phyloP scores from a whole-genome alignment of 2,113 vertebrate genomes.

The Plotosus lineatus region DNA sequence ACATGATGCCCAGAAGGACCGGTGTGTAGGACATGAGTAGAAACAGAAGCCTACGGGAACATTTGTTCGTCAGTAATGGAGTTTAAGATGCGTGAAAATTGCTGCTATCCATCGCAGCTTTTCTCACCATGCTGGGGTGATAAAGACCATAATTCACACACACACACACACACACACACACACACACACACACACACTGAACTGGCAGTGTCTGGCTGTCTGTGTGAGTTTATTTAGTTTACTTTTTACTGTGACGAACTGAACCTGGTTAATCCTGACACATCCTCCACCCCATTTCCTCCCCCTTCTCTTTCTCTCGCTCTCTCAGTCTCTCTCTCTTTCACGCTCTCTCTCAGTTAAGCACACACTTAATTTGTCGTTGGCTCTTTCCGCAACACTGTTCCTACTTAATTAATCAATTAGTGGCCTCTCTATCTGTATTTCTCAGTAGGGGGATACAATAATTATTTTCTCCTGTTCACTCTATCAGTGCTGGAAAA shows the following conservation, averaged over 20 bases:
- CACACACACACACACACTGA: constrained; percentile 10
- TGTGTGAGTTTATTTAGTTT: constrained; percentile 29
- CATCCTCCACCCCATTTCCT: not conserved
- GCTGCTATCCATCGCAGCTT: constrained; percentile 32
- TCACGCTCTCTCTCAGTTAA: not conserved
- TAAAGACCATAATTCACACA: constrained; percentile 28
- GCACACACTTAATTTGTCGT: constrained; percentile 17
- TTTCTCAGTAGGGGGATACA: constrained; percentile 12
- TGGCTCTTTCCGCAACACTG: constrained; percentile 9
- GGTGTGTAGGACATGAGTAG: constrained; percentile 20
- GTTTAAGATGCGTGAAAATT: constrained; percentile 43
- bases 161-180: constrained; percentile 30
- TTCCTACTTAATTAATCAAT: constrained; percentile 32
- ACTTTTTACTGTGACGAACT: constrained; percentile 27
- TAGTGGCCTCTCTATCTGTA: constrained; percentile 1
- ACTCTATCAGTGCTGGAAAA: not conserved
- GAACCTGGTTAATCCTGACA: constrained; percentile 24
- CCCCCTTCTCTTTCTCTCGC: not conserved
- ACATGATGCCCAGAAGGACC: constrained; percentile 7
- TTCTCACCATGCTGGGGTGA: constrained; percentile 22
- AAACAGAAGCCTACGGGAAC: constrained; percentile 17
- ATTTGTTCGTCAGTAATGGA: constrained; percentile 7
- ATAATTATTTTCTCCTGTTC: constrained; percentile 15
- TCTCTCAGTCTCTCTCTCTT: constrained; percentile 8
- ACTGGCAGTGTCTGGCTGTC: constrained; percentile 2